A percentile compares a stretch with the other conserved stretches of the same genome.
phyloP scores from a whole-genome alignment of 1,140 invertebrate genomes.

The Eciton burchellii region DNA sequence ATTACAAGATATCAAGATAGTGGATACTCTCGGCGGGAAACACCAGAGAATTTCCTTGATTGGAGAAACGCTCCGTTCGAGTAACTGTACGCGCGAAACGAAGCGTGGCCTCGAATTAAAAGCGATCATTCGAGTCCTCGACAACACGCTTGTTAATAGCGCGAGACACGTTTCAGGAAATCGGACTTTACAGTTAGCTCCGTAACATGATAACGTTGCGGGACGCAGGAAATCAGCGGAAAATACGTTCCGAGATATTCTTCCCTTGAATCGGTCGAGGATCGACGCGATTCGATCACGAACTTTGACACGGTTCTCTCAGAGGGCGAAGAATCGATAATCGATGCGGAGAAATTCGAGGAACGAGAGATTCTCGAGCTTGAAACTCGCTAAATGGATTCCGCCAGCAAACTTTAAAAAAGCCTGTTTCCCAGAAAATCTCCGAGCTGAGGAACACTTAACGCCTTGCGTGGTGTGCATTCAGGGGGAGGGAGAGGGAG shows the following conservation, averaged over 20 bases:
- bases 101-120: constrained; percentile 69
- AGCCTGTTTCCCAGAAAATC: background rate
- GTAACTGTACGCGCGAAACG: constrained; percentile 50
- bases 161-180: constrained; percentile 47
- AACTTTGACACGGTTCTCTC: constrained; percentile 3
- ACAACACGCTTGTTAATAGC: constrained; percentile 25
- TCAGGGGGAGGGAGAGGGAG: background rate
- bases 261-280: constrained; percentile 19
- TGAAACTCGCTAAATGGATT: background rate
- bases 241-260: background rate
- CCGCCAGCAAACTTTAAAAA: background rate
- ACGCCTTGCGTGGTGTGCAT: background rate
- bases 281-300: constrained; percentile 16
- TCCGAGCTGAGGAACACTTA: background rate
- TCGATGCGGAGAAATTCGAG: background rate
- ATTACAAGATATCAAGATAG: background rate
- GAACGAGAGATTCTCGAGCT: background rate
- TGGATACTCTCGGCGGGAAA: background rate
- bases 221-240: constrained; percentile 21
- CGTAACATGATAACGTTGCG: constrained; percentile 1
- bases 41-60: constrained; percentile 18
- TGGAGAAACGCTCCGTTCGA: background rate
- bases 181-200: constrained; percentile 39
- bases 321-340: background rate
- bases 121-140: constrained; percentile 45